Evolutionary conservation across 1,140 invertebrate species (phyloP).

Genomic region (Drosophila serrata): DNA sequence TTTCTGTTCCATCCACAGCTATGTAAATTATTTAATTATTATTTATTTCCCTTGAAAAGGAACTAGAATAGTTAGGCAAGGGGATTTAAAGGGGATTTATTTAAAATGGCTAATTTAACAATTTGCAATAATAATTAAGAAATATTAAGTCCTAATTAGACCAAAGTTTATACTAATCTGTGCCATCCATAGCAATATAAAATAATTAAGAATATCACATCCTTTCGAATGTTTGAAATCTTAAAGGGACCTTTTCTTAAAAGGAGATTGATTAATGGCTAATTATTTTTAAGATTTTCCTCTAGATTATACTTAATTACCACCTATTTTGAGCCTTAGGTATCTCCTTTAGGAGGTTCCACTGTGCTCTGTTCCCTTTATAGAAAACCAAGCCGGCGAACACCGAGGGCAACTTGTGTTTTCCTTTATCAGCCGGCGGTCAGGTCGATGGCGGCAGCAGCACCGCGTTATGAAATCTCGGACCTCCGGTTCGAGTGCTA

Average conservation of each 20-base stretch:
- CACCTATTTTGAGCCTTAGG: neutral
- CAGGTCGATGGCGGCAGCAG: conserved; percentile 35
- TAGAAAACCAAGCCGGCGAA: conserved; percentile 8
- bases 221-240: neutral
- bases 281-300: too few species aligned
- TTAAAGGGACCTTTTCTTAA: too few species aligned
- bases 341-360: conserved; percentile 1
- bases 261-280: neutral
- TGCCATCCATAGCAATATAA: too few species aligned
- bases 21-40: too few species aligned
- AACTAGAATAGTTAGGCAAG: too few species aligned
- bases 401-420: conserved; percentile 39
- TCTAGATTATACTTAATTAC: neutral
- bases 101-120: too few species aligned
- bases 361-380: conserved; percentile 30
- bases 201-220: neutral
- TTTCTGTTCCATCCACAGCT: too few species aligned
- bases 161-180: neutral
- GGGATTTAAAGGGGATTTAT: too few species aligned
- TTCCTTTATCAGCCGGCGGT: conserved; percentile 62
- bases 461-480: conserved; percentile 55
- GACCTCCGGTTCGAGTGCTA: conserved; percentile 37
- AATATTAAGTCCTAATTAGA: neutral
- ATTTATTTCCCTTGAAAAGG: too few species aligned
- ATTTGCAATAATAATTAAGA: neutral